Base-by-base conservation (phyloP, 2,113 vertebrate species). In the Pelodiscus sinensis region DNA sequence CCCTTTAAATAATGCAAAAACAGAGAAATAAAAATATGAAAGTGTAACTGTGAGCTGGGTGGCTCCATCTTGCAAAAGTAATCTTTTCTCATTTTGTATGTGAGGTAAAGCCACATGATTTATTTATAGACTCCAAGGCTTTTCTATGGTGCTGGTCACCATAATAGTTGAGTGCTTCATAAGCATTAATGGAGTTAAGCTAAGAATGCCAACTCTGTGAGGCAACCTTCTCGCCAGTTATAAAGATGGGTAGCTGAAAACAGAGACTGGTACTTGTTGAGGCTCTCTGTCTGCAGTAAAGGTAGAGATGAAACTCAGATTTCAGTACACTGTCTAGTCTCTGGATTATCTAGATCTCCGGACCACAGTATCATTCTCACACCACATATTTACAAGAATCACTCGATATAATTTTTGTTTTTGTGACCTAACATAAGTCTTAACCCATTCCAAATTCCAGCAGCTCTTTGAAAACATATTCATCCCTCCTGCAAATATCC, bases 1-100 rank as follows among this genome's bases (percentile, higher is more conserved):
- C 82, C n/a, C 84, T 73, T 90, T 94, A 97, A 97, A 95, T 96
- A 95, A 94, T 96, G 96, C 52, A 94, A 97, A 95, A 89, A 19
- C 84, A 94, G 90, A 92, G 88, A 86, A 94, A 91, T 82, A 90
- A 97, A 82, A 95, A 95, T 86, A 92, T 79, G 81, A 85, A 84
- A 56, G 57, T 50, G 50, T 88, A 54, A 13, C 38, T 92, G 9
- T 62, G 87, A 95, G 73, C 68, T 87, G 44, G 8, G 92, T 87
- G 94, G 55, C 84, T 96, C 38, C 87, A 16, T 35, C 88, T 52
- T 5, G 2, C 82, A 87, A 52, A 92, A 65, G 68, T 73, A 86
- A 71, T 94, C 35, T 88, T 35, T 75, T 80, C 79, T 87, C 50
- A 71, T 84, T 92, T 35, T 18, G 71, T 38, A 44, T 38, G 71